These are phyloP conservation scores for Chaenogobius annularis DNA, from an alignment of 2,113 vertebrate genomes.

Conservation along the genomic window DNA sequence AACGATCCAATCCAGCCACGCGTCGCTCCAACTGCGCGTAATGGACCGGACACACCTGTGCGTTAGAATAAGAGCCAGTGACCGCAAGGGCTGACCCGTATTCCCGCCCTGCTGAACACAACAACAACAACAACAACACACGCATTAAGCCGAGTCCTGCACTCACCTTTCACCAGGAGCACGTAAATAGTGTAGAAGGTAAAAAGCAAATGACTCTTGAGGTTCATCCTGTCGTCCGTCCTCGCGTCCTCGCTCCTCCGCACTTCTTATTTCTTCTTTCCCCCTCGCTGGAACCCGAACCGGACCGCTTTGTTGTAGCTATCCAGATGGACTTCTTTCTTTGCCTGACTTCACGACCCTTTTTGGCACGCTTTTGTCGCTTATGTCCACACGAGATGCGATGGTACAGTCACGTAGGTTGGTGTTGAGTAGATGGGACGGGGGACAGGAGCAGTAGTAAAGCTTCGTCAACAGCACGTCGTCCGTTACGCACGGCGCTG, in stretches of 20 bases:
- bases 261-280: constrained; percentile 49
- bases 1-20: constrained; percentile 3
- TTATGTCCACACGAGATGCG: constrained; percentile 4
- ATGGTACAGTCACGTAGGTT: not conserved
- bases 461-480: not conserved
- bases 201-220: constrained; percentile 70
- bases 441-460: not conserved
- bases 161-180: constrained; percentile 75
- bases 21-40: constrained; percentile 21
- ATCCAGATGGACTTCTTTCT: constrained; percentile 60
- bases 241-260: constrained; percentile 26
- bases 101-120: not conserved
- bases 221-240: constrained; percentile 66
- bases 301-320: constrained; percentile 39
- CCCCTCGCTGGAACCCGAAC: constrained; percentile 42
- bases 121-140: constrained; percentile 13
- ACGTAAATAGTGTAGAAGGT: constrained; percentile 72
- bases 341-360: constrained; percentile 35
- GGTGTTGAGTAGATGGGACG: not conserved
- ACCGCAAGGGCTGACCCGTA: constrained; percentile 30
- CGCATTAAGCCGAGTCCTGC: constrained; percentile 16
- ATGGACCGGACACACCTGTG: constrained; percentile 12
- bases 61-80: constrained; percentile 25
- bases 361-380: constrained; percentile 11
- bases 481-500: not conserved